These are phyloP conservation scores for Aphodius granarius DNA, from an alignment of 2,888 invertebrate genomes.

Conservation along the genomic window DNA sequence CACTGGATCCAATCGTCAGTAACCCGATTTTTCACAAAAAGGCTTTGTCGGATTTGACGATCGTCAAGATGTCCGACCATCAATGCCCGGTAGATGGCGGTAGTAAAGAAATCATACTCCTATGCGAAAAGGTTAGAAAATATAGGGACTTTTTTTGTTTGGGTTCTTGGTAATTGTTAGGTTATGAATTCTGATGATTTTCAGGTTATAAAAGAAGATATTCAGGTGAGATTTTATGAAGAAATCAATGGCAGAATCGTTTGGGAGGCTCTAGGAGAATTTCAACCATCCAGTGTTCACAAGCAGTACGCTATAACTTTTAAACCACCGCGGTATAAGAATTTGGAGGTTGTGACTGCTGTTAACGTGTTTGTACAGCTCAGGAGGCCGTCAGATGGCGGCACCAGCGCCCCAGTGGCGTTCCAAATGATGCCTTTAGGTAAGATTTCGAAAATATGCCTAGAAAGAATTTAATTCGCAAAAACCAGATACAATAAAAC, in stretches of 20 bases:
- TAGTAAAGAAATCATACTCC: slow-evolving; percentile 74
- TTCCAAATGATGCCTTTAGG: slow-evolving; percentile 84
- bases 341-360: slow-evolving; percentile 69
- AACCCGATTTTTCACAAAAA: slow-evolving; percentile 92
- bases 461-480: too few relatives aligned
- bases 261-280: slow-evolving; percentile 82
- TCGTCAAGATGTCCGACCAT: slow-evolving; percentile 80
- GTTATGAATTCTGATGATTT: slow-evolving; percentile 8
- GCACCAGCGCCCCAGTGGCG: slow-evolving; percentile 78
- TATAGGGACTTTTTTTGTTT: too few relatives aligned
- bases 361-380: slow-evolving; percentile 84
- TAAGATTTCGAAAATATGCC: too few relatives aligned
- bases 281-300: slow-evolving; percentile 84
- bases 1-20: slow-evolving; percentile 75
- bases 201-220: slow-evolving; percentile 77
- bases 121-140: slow-evolving; percentile 81
- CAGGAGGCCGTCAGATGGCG: slow-evolving; percentile 80
- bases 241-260: slow-evolving; percentile 65
- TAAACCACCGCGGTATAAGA: slow-evolving; percentile 75
- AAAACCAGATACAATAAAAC: too few relatives aligned
- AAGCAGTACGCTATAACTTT: slow-evolving; percentile 88
- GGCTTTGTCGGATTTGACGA: slow-evolving; percentile 85
- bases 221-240: slow-evolving; percentile 81
- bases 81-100: slow-evolving; percentile 80
- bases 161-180: not conserved